Evolutionary conservation across 37 sponge, comb jelly and placozoan species (phyloP).

Genomic region (Agelas oroides): DNA sequence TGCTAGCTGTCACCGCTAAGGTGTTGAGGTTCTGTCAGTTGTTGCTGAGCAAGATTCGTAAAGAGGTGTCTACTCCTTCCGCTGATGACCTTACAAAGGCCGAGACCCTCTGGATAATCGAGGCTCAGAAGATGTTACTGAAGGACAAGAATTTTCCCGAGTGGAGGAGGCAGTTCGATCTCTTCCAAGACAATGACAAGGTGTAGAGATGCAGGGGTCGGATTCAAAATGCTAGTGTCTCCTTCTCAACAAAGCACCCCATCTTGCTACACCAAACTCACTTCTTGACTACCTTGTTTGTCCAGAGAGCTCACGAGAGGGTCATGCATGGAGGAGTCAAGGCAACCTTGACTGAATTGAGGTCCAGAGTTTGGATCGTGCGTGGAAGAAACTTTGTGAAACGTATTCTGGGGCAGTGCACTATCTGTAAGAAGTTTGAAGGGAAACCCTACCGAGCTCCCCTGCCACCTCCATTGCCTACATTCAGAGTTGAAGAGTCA

Average conservation of each 20-base stretch:
- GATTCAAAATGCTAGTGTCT: neutral
- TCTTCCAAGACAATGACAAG: neutral
- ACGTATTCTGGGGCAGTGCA: neutral
- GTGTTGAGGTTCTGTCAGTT: neutral
- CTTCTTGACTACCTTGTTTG: conserved; percentile 6
- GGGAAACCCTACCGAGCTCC: neutral
- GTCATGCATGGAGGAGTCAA: conserved; percentile 39
- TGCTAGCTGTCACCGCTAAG: too few relatives aligned
- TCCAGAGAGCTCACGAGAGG: neutral
- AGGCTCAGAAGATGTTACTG: neutral
- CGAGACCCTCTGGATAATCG: conserved; percentile 7
- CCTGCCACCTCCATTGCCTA: neutral
- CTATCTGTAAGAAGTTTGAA: too few relatives aligned
- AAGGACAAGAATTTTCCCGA: neutral
- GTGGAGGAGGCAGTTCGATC: conserved; percentile 18
- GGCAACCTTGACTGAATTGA: conserved; percentile 22
- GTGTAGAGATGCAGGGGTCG: conserved; percentile 18
- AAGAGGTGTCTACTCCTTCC: neutral
- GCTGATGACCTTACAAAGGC: neutral
- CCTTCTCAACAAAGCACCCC: neutral
- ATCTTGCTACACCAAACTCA: conserved; percentile 4
- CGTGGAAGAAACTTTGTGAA: conserved; percentile 4
- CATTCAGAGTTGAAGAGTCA: neutral
- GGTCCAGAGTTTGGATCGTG: conserved; percentile 17
- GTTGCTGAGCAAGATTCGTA: neutral